These are phyloP conservation scores for Otis tarda DNA, from an alignment of 2,113 vertebrate species.

Conservation along the genomic window DNA sequence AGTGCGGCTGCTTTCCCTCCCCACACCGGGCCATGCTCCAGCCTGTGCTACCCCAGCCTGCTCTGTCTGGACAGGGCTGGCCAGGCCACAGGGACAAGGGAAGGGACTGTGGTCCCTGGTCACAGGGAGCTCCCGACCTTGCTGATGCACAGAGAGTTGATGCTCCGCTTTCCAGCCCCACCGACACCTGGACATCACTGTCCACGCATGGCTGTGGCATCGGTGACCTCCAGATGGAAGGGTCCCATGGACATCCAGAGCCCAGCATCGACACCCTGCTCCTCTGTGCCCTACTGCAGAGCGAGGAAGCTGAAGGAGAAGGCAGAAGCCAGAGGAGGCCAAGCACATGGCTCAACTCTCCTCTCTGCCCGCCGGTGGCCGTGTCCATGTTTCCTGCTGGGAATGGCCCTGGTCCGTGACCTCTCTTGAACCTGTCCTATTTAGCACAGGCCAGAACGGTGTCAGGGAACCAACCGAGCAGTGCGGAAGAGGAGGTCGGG, in stretches of 20 bases:
- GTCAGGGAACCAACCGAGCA: neutral
- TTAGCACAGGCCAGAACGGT: neutral
- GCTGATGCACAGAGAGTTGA: neutral
- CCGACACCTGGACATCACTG: neutral
- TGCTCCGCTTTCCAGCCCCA: neutral
- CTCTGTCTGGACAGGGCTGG: neutral
- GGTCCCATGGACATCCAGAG: neutral
- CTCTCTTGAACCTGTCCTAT: neutral
- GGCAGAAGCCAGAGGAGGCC: neutral
- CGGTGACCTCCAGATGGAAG: neutral
- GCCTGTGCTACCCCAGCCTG: neutral
- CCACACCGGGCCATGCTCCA: neutral
- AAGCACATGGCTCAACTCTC: neutral
- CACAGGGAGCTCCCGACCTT: neutral
- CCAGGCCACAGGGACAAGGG: neutral
- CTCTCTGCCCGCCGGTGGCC: neutral
- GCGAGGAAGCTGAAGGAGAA: neutral
- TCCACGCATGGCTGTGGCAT: neutral
- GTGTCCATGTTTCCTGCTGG: neutral
- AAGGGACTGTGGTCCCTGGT: neutral
- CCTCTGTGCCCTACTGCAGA: neutral
- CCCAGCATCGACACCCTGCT: neutral
- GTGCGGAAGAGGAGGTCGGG: rapidly evolving
- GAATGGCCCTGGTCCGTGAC: neutral
- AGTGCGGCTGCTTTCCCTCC: neutral